Conservation (phyloP, 2,888 invertebrate species). For the Dusona sp. region DNA sequence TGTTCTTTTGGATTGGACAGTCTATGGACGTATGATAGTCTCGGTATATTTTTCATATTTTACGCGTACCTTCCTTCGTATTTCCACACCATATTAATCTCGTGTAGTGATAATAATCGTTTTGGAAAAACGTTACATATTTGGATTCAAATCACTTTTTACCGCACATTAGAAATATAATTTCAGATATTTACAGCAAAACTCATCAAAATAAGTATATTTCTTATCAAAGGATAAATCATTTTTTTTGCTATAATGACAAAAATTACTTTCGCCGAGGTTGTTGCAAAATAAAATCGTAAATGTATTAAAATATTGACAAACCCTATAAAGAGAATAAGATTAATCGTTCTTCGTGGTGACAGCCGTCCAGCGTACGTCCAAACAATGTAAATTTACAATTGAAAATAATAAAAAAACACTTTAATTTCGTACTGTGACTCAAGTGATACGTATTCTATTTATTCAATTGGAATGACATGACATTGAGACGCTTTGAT, state of each 20-base stretch:
- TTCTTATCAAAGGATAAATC: too few species aligned
- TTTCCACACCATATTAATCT: background rate
- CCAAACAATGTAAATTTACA: background rate
- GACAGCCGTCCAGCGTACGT: background rate
- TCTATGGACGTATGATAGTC: slow-evolving; percentile 1
- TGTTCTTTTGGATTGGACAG: slow-evolving; percentile 44
- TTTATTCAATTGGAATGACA: background rate
- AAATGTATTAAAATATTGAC: background rate
- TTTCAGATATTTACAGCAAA: background rate
- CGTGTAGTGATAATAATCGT: background rate
- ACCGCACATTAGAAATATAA: background rate
- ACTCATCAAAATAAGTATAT: background rate
- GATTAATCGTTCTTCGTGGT: background rate
- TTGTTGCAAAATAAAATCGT: background rate
- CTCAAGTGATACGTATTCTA: background rate
- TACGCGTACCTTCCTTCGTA: background rate
- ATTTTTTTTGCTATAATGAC: background rate
- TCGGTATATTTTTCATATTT: slow-evolving; percentile 10
- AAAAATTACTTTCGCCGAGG: background rate
- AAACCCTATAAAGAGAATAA: background rate
- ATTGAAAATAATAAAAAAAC: background rate
- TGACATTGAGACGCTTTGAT: background rate
- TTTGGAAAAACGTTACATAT: background rate
- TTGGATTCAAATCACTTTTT: too few species aligned
- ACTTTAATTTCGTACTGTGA: background rate